Base-by-base conservation (phyloP, 2,888 invertebrate genomes). In the Melolontha melolontha region DNA sequence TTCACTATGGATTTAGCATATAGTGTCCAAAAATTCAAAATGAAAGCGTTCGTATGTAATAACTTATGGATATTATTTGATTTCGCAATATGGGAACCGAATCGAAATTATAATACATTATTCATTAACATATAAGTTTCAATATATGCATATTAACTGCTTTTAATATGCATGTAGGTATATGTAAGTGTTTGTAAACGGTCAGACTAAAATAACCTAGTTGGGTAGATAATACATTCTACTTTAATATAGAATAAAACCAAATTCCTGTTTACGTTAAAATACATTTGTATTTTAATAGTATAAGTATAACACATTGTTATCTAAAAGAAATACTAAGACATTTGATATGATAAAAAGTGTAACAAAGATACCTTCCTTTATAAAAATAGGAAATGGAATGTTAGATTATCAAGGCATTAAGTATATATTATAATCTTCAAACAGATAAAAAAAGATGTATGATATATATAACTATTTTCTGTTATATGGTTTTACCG, bases 1-100 rank as follows among this genome's bases (percentile, higher is more conserved):
- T 40, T 54, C 54, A 54, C 54, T 40, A 54, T 10, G 2, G 34
- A n/a, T 29, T 44, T 29, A 47, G 39, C 39, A 39, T 62, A 47
- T n/a, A 49, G 16, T 11, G 14, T 7, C 14, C 17, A 62, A 59
- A 55, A 40, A 34, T 34, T 34, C 10, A 10, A 34, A 6, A 34
- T 6, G 34, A 34, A 34, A 34, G 34, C 34, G 34, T 40, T 17
- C 17, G 17, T 54, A 17, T 40, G 10, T 4, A n/a, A 50, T n/a
- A 17, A 22, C 22, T 8, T 50, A 49, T 22, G 2, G n/a, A 22
- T 4, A 5, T 7, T 54, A n/a, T n/a, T 39, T 11, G 17, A 39
- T 40, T 54, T 40, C 17, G 54, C 17, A 54, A 54, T 29, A 27
- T 11, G 1, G 6, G 34, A 34, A 34, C 34, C 7, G 34, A 34